Evolutionary conservation across 2,113 vertebrate genomes (phyloP), one percentile per base, ranked within the genome.

Genomic region (Brachyhypopomus occidentalis): DNA sequence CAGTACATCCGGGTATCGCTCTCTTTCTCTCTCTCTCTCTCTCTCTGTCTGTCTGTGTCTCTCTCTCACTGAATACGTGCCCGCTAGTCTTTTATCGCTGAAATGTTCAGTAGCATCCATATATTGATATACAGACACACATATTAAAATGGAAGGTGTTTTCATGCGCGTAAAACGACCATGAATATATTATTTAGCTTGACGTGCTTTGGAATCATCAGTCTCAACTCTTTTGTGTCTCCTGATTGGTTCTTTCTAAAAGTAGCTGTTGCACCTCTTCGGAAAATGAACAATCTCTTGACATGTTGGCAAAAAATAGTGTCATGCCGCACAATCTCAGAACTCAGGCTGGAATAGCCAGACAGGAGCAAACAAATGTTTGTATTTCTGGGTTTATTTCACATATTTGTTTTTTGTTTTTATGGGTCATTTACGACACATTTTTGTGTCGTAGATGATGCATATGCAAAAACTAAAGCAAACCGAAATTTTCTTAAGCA

Each of bases 1-100:
- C 85, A 58, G 63, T 22, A 82, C 88, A 89, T 90, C 88, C 89
- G 88, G 89, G 89, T 25, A 84, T 11, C 66, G 75, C 11, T 62
- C 36, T 25, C n/a, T 72, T 12, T 62, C 59, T n/a, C 25, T 36
- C 30, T 23, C 66, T 55, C 38, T 72, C 38, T 62, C 12, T 25
- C 60, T 34, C 19, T 34, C 9, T 27, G 38, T 72, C 8, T 66
- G n/a, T 56, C 41, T 14, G 23, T 62, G 14, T 59, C 58, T 48
- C 36, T 59, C 63, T 55, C 67, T 58, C 63, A 38, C 73, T 25
- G 62, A 16, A 23, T 19, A 62, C 20, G 70, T 78, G 48, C 62
- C 38, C 23, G 27, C 4, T 34, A 70, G 30, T 48, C 55, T 6
- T 56, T 30, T 63, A 52, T 19, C 41, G 14, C 19, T 25, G 14